Conservation (phyloP, 2,888 invertebrate genomes). For the Lacanobia oleracea region DNA sequence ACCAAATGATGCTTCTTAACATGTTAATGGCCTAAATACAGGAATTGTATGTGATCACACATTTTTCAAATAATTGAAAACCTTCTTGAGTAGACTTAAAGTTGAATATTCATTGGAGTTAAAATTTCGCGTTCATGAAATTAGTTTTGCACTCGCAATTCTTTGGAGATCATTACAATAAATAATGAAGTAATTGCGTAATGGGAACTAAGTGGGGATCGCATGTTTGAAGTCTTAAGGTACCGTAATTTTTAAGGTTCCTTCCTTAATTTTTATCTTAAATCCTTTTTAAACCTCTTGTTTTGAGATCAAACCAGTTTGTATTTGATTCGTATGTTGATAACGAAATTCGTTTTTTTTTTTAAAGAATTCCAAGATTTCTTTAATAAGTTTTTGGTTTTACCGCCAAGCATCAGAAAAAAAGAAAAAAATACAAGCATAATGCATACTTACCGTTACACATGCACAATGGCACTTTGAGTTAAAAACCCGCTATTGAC, state of each 20-base stretch:
- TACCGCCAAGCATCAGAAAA: background rate
- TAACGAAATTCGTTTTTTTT: constrained; percentile 22
- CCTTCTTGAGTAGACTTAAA: background rate
- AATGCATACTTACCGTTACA: constrained; percentile 5
- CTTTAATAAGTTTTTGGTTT: constrained; percentile 11
- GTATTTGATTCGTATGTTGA: constrained; percentile 11
- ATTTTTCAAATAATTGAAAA: background rate
- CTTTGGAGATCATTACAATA: constrained; percentile 15
- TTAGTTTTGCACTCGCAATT: constrained; percentile 16
- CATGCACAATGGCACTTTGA: constrained; percentile 4
- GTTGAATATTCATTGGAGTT: constrained; percentile 13
- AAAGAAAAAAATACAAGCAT: background rate
- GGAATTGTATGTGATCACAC: constrained; percentile 13
- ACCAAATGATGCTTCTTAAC: constrained; percentile 29
- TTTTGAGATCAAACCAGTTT: constrained; percentile 32
- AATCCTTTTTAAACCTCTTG: background rate
- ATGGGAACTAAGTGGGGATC: constrained; percentile 44
- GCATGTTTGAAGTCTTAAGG: constrained; percentile 5
- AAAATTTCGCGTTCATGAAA: constrained; percentile 4
- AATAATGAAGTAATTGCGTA: constrained; percentile 54
- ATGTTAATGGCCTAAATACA: constrained; percentile 31
- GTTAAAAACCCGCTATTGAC: constrained; percentile 18
- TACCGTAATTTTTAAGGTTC: background rate
- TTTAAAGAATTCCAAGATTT: background rate
- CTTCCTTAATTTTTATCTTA: constrained; percentile 1